phyloP scores from a whole-genome alignment of 2,113 vertebrate genomes.

The Marmota monax region DNA sequence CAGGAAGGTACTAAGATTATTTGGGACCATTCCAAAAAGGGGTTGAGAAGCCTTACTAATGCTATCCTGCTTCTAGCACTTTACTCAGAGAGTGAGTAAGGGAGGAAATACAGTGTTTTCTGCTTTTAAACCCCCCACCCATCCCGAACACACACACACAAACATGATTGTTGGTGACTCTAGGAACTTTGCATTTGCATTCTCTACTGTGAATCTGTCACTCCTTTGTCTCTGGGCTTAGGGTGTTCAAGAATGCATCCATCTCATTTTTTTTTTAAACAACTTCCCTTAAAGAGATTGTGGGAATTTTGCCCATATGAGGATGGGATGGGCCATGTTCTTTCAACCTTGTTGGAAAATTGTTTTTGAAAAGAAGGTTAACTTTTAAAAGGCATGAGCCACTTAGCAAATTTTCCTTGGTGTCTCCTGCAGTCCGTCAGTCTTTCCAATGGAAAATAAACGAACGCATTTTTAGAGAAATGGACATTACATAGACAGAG shows the following conservation, averaged over 20 bases:
- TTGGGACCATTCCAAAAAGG: constrained; percentile 60
- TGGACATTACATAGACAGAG: neutral
- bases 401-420: constrained; percentile 5
- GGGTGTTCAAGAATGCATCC: constrained; percentile 33
- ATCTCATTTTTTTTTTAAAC: constrained; percentile 37
- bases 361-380: constrained; percentile 38
- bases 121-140: neutral
- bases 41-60: constrained; percentile 29
- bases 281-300: constrained; percentile 7
- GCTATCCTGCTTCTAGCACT: constrained; percentile 2
- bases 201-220: constrained; percentile 50
- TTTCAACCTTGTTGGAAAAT: constrained; percentile 56
- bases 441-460: neutral
- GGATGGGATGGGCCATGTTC: constrained; percentile 57
- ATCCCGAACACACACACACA: neutral
- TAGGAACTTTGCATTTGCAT: constrained; percentile 37
- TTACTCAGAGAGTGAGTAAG: constrained; percentile 46
- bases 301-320: constrained; percentile 45
- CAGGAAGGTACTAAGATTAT: constrained; percentile 58
- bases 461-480: constrained; percentile 46
- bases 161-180: constrained; percentile 33
- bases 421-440: neutral
- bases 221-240: constrained; percentile 47
- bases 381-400: constrained; percentile 61
- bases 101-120: constrained; percentile 51